Evolutionary conservation across 1,140 invertebrate genomes (phyloP).

Genomic region (Oryzaephilus surinamensis): DNA sequence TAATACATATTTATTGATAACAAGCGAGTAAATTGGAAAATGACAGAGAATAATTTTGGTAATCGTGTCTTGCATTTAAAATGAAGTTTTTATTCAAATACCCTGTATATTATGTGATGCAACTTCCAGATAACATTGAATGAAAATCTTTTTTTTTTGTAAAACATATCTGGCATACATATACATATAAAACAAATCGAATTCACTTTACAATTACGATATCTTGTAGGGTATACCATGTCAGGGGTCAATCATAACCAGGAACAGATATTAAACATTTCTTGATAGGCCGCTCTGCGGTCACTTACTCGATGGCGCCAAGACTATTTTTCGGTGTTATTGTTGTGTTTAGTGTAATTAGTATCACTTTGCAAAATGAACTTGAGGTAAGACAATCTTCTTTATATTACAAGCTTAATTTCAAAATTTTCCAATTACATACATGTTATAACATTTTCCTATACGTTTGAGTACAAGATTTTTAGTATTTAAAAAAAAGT

Average conservation of each 20-base stretch:
- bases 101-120: too few relatives aligned
- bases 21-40: too few relatives aligned
- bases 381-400: conserved; percentile 1
- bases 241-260: conserved; percentile 28
- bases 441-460: too few relatives aligned
- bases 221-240: conserved; percentile 20
- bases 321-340: conserved; percentile 8
- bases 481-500: too few relatives aligned
- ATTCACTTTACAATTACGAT: conserved; percentile 15
- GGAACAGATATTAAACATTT: conserved; percentile 28
- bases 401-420: neutral
- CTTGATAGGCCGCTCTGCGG: conserved; percentile 20
- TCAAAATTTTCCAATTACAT: too few relatives aligned
- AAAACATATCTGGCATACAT: conserved; percentile 10
- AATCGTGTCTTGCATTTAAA: too few relatives aligned
- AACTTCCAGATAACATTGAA: conserved; percentile 8
- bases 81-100: too few relatives aligned
- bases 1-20: too few relatives aligned
- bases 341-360: neutral
- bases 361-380: conserved; percentile 1
- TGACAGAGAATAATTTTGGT: too few relatives aligned
- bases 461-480: too few relatives aligned
- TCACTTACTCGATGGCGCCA: conserved; percentile 15
- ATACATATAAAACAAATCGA: conserved; percentile 17
- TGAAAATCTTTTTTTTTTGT: conserved; percentile 7